Base-by-base conservation (phyloP, 2,113 vertebrate species). In the Harpagus bidentatus region DNA sequence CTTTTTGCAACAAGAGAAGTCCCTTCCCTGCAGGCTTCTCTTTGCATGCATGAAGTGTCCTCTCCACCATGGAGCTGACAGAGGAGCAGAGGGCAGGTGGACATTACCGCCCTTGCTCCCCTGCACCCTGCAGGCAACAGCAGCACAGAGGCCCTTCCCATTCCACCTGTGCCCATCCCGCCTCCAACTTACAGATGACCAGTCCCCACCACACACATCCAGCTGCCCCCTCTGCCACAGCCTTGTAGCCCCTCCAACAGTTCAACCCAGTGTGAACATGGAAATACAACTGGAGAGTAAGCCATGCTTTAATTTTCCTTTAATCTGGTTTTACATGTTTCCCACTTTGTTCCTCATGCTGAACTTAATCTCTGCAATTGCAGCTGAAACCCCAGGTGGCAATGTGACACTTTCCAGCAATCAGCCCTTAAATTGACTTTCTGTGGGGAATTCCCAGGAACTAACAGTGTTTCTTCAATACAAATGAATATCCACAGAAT, bases 161-260 rank as follows among this genome's bases (percentile, higher is more conserved):
- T 38, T 28, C 40, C 10, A 8, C 32, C n/a, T 0, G 0, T 48
- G 31, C 48, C 82, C 3, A 3, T 53, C 59, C 70, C 47, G 42
- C 8, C 40, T 67, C 38, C 69, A n/a, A 4, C 42, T 67, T 63
- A 67, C 36, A 55, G 20, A 12, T 19, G 52, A 23, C 13, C 29
- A 16, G 59, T n/a, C 42, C 43, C 53, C 45, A 22, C 18, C 22
- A 25, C 48, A 40, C 29, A 47, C n/a, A 47, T 17, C 56, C 40
- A 16, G 2, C 58, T 38, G 43, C 31, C 38, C 42, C 59, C n/a
- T 67, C 59, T 43, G 31, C 59, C 52, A 22, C 32, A 34, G 21
- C 63, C n/a, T n/a, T 38, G 43, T 13, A 59, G 45, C 16, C 67
- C 67, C 55, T 56, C 45, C 82, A 76, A 34, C 34, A 26, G 25